Conservation (phyloP, 2,113 vertebrate species). For the Oreochromis aureus region DNA sequence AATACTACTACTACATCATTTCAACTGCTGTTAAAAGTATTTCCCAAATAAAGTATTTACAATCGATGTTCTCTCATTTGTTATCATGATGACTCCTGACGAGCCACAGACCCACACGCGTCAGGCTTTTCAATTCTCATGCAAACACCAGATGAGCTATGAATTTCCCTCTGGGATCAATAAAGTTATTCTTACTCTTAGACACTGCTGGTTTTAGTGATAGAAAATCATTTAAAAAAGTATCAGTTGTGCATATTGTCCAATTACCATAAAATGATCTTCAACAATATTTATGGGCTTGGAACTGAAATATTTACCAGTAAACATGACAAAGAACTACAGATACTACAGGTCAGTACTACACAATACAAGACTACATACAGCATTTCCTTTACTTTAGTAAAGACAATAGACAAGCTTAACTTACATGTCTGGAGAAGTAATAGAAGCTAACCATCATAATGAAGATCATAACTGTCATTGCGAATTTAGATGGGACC, state of each 20-base stretch:
- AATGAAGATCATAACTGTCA: slow-evolving; percentile 86
- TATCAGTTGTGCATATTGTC: neutral
- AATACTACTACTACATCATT: neutral
- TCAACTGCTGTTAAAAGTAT: neutral
- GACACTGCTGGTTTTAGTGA: neutral
- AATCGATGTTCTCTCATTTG: neutral
- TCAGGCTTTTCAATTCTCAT: neutral
- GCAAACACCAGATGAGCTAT: neutral
- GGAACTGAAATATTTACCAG: neutral
- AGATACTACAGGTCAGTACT: neutral
- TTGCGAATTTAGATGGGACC: slow-evolving; percentile 87
- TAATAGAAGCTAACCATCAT: slow-evolving; percentile 98
- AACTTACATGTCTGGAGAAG: slow-evolving; percentile 92
- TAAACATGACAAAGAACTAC: neutral
- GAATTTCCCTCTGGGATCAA: neutral
- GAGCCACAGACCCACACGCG: neutral
- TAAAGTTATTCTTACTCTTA: neutral
- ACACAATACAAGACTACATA: neutral
- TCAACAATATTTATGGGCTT: neutral
- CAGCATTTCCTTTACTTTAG: neutral
- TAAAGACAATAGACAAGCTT: neutral
- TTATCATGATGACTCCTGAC: neutral
- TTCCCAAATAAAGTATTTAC: neutral
- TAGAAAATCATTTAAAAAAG: rapidly evolving
- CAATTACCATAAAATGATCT: neutral